phyloP scores from a whole-genome alignment of 2,797 vertebrate genomes.

The Lophura swinhoii region DNA sequence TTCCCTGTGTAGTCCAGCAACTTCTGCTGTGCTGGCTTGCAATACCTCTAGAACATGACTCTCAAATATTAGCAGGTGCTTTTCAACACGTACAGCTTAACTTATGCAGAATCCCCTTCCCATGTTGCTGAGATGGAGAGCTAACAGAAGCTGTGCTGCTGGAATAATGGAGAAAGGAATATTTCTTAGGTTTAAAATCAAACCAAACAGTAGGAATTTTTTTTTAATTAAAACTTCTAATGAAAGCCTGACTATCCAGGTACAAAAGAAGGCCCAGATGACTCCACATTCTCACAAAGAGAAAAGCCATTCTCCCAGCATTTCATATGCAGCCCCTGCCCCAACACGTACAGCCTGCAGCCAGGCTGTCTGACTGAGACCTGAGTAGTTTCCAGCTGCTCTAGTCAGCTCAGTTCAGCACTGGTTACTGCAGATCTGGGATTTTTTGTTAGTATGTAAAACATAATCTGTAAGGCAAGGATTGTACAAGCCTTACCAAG shows the following conservation, averaged over 20 bases:
- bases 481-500: not conserved
- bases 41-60: not conserved
- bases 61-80: not conserved
- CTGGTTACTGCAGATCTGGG: not conserved
- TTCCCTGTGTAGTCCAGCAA: not conserved
- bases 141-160: not conserved
- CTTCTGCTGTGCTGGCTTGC: not conserved
- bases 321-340: not conserved
- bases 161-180: not conserved
- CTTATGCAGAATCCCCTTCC: not conserved
- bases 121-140: not conserved
- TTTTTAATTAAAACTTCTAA: not conserved
- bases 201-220: not conserved
- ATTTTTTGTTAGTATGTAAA: not conserved
- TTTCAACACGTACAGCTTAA: not conserved
- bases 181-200: not conserved
- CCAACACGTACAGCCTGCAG: not conserved
- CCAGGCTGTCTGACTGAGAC: not conserved
- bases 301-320: not conserved
- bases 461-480: not conserved
- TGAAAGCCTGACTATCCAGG: not conserved
- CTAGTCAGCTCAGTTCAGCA: not conserved
- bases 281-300: not conserved
- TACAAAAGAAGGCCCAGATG: not conserved
- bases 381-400: not conserved